Percentiles rank a stretch among this genome's conserved stretches.
These are phyloP conservation scores for Bufotes viridis DNA, from an alignment of 2,797 vertebrate genomes.

Conservation along the genomic window DNA sequence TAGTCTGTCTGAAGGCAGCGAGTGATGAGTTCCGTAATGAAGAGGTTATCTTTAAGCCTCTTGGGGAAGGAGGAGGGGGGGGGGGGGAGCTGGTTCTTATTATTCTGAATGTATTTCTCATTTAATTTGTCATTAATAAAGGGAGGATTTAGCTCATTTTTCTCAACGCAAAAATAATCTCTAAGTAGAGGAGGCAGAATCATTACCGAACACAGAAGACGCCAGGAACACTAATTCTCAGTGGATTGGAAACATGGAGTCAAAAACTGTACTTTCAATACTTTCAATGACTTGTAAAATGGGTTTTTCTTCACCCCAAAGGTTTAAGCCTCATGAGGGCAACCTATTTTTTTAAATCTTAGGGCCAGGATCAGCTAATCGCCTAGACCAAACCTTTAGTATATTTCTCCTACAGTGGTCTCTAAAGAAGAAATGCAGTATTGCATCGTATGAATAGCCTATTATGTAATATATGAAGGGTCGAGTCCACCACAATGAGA, in stretches of 20 bases:
- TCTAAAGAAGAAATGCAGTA: no score
- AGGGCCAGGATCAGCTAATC: no score
- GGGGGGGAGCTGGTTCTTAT: constrained; percentile 25
- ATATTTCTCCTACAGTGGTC: no score
- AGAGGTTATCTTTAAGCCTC: constrained; percentile 55
- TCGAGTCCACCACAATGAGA: no score
- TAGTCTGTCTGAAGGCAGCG: constrained; percentile 24
- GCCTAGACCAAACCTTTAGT: no score
- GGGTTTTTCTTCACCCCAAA: no score
- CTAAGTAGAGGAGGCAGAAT: constrained; percentile 22
- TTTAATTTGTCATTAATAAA: constrained; percentile 59
- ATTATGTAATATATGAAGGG: no score
- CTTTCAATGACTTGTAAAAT: background rate
- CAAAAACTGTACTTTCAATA: background rate
- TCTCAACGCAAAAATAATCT: constrained; percentile 56
- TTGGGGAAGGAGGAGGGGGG: constrained; percentile 9
- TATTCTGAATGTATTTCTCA: constrained; percentile 36
- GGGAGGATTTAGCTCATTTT: constrained; percentile 54
- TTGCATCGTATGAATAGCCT: no score
- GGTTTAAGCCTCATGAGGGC: no score
- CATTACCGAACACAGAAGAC: constrained; percentile 17
- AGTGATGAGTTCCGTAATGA: constrained; percentile 55
- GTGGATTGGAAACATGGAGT: background rate
- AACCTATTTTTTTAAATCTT: no score
- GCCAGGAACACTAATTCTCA: background rate